Conservation (phyloP, 1,140 invertebrate species). For the Drosophila insularis region DNA sequence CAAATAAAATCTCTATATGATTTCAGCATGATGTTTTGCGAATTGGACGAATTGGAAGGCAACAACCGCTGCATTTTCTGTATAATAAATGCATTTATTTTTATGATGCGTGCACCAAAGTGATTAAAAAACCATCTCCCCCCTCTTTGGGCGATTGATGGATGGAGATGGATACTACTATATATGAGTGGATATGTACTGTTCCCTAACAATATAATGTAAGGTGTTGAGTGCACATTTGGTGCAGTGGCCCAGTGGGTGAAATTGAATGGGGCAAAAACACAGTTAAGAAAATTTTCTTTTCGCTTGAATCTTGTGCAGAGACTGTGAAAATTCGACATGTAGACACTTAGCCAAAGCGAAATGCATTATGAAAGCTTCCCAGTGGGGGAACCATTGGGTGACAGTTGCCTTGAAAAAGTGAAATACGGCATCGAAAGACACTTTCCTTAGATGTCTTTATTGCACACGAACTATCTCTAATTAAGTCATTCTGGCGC, state of each 20-base stretch:
- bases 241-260: conserved; percentile 78
- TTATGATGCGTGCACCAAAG: conserved; percentile 67
- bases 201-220: conserved; percentile 40
- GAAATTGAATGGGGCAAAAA: conserved; percentile 72
- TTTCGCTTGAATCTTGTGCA: conserved; percentile 64
- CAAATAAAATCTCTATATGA: background rate
- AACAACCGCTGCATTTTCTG: conserved; percentile 38
- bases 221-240: conserved; percentile 67
- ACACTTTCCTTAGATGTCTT: conserved; percentile 26
- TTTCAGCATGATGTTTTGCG: background rate
- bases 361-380: conserved; percentile 36
- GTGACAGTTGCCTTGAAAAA: conserved; percentile 22
- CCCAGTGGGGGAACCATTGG: background rate
- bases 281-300: conserved; percentile 70
- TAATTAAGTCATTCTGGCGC: background rate
- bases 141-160: background rate
- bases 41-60: background rate
- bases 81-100: conserved; percentile 48
- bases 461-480: background rate
- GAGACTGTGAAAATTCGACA: conserved; percentile 59
- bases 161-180: conserved; percentile 7
- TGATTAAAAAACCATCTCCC: conserved; percentile 48
- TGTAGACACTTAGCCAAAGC: conserved; percentile 2
- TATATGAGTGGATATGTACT: background rate
- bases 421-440: conserved; percentile 21